Conservation (phyloP, 2,888 invertebrate species). For the Mesodorylaimus sp. region DNA sequence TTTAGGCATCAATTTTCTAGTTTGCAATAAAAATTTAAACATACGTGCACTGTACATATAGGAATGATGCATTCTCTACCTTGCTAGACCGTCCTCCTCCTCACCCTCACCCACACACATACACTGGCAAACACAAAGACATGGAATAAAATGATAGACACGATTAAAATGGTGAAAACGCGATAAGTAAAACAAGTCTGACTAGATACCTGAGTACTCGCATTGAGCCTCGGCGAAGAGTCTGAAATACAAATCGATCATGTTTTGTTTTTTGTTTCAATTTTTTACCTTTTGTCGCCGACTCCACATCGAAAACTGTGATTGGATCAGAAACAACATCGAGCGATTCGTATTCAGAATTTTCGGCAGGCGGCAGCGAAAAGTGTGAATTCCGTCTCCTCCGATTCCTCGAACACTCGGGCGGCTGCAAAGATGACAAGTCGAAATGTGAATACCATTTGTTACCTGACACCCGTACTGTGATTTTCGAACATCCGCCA, state of each 20-base stretch:
- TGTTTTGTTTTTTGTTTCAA: neutral
- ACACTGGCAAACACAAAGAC: too few species aligned
- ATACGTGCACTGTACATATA: too few species aligned
- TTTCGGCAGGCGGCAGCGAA: neutral
- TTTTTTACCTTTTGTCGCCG: neutral
- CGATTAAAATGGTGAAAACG: too few species aligned
- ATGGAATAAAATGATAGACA: too few species aligned
- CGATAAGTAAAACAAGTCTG: neutral
- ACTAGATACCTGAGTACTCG: neutral
- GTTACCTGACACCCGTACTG: slow-evolving; percentile 9
- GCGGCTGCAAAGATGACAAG: neutral
- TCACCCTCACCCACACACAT: too few species aligned
- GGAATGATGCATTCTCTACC: too few species aligned
- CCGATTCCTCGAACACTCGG: too few species aligned
- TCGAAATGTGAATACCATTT: neutral
- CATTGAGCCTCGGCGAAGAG: neutral
- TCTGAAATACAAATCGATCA: neutral
- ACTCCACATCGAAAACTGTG: neutral
- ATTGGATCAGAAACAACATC: neutral
- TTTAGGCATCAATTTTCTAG: too few species aligned
- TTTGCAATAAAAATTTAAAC: too few species aligned
- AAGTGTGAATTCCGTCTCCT: too few species aligned
- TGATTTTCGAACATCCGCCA: slow-evolving; percentile 25
- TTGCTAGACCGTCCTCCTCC: too few species aligned
- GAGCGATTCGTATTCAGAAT: neutral